Conservation (phyloP, 92 coral and sea anemone species). For the Porites rus region DNA sequence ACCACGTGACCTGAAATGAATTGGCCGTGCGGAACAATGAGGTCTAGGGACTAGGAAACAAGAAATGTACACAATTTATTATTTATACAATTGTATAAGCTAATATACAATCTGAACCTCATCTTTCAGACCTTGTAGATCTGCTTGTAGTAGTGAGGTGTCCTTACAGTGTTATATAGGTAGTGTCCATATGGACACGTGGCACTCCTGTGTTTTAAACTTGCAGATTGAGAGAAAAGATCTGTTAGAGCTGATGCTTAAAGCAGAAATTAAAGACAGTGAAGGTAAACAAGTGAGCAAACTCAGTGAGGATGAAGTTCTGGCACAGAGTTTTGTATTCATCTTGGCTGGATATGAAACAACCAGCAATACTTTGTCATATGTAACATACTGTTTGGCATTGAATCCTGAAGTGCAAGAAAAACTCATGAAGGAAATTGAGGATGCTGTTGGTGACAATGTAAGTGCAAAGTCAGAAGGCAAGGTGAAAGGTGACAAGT, state of each 20-base stretch:
- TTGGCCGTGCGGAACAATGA: too few species aligned
- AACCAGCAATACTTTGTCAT: constrained; percentile 60
- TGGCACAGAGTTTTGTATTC: constrained; percentile 51
- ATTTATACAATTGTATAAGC: too few species aligned
- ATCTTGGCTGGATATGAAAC: constrained; percentile 67
- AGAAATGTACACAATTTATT: too few species aligned
- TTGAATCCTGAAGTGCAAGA: constrained; percentile 62
- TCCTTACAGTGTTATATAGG: too few species aligned
- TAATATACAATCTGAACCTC: too few species aligned
- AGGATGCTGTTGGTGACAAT: constrained; percentile 26
- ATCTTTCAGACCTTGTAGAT: too few species aligned
- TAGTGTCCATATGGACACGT: too few species aligned
- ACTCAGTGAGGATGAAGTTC: constrained; percentile 52
- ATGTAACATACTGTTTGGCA: constrained; percentile 45
- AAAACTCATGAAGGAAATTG: constrained; percentile 53
- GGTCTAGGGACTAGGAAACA: too few species aligned
- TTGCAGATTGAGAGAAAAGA: constrained; percentile 49
- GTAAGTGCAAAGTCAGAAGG: constrained; percentile 2
- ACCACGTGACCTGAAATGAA: too few species aligned
- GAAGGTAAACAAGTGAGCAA: constrained; percentile 30
- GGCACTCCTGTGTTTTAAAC: not conserved
- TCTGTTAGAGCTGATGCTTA: constrained; percentile 47
- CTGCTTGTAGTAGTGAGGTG: too few species aligned
- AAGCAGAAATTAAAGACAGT: constrained; percentile 38
- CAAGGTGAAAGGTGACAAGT: not conserved